A percentile compares a stretch with the other conserved stretches of the same genome.
Conservation (phyloP, 2,797 vertebrate species). For the Notamacropus eugenii region DNA sequence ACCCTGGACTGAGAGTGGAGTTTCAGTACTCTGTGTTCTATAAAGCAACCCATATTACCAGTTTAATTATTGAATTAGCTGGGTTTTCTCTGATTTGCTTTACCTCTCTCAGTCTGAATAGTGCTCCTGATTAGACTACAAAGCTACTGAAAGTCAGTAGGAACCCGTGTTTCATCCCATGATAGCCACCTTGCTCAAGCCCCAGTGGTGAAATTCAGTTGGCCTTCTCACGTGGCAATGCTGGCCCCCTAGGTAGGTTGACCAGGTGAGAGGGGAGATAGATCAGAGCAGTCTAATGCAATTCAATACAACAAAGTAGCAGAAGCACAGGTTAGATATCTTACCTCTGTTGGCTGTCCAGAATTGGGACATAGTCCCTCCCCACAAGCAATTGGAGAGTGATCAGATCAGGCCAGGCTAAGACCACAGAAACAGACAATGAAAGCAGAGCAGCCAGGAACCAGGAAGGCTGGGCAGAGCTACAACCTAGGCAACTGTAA, state of each 20-base stretch:
- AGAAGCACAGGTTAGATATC: background rate
- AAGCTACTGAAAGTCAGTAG: background rate
- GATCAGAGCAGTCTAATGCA: background rate
- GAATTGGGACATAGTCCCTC: background rate
- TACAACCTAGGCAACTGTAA: background rate
- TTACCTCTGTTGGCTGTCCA: background rate
- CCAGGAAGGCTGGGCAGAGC: background rate
- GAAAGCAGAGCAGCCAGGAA: background rate
- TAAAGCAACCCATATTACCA: constrained; percentile 3
- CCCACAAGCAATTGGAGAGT: background rate
- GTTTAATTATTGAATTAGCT: constrained; percentile 31
- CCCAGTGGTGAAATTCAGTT: background rate
- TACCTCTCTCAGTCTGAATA: background rate
- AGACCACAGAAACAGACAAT: background rate
- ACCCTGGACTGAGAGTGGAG: constrained; percentile 51
- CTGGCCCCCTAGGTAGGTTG: background rate
- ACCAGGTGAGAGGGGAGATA: background rate
- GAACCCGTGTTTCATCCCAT: background rate
- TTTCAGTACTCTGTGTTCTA: constrained; percentile 40
- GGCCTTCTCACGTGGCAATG: background rate
- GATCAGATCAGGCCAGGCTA: background rate
- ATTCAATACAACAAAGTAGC: background rate
- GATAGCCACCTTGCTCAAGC: background rate
- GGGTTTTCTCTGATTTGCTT: background rate
- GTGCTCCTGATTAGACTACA: background rate